Percentiles rank a stretch among this genome's conserved stretches.
Conservation (phyloP, 2,888 invertebrate species). For the Therioaphis trifolii region DNA sequence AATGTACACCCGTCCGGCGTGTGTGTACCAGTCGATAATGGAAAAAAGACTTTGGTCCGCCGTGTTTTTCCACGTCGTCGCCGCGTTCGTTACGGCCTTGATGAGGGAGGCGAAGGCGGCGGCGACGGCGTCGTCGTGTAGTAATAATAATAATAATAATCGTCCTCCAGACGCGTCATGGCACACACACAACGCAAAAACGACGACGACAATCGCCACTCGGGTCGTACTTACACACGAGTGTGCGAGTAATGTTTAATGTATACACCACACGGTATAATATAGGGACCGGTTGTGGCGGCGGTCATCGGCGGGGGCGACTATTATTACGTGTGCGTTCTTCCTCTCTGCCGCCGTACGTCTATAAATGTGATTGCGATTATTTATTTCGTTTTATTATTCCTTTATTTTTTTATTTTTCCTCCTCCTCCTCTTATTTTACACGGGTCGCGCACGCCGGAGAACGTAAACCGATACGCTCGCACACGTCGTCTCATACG, state of each 20-base stretch:
- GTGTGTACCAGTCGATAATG: too few relatives aligned
- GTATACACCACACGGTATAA: neutral
- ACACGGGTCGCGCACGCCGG: neutral
- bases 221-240: neutral
- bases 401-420: neutral
- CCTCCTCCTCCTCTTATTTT: neutral
- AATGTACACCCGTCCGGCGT: too few relatives aligned
- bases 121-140: too few relatives aligned
- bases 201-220: neutral
- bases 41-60: too few relatives aligned
- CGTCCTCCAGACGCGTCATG: too few relatives aligned
- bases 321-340: neutral
- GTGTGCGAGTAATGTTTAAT: too few relatives aligned
- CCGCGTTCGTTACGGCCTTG: too few relatives aligned
- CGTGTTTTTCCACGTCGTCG: too few relatives aligned
- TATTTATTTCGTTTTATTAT: neutral
- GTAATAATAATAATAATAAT: too few relatives aligned
- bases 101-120: too few relatives aligned
- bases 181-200: too few relatives aligned
- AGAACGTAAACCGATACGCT: conserved; percentile 45
- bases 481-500: conserved; percentile 16
- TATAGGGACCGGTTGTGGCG: neutral
- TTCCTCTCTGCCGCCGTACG: neutral
- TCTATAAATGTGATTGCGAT: neutral
- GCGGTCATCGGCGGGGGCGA: conserved; percentile 1